Conservation (phyloP, 2,797 vertebrate genomes). For the Sebastes variabilis region DNA sequence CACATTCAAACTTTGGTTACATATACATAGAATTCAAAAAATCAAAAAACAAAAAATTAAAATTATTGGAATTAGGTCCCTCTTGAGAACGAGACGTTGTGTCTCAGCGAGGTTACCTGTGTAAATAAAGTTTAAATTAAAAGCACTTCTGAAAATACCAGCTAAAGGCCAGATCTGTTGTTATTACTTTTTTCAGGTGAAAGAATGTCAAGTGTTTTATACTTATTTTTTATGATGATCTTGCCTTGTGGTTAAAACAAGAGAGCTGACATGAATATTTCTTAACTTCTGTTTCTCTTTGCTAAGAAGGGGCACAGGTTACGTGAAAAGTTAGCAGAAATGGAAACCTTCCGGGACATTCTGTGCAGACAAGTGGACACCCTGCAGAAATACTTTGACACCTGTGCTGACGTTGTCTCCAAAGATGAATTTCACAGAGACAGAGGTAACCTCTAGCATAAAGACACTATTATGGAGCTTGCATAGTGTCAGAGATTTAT, state of each 20-base stretch:
- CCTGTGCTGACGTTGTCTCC: constrained; percentile 90
- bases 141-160: background rate
- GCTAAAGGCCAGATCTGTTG: background rate
- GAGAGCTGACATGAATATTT: background rate
- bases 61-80: no score
- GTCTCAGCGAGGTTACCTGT: no score
- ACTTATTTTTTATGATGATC: no score
- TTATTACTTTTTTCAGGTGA: background rate
- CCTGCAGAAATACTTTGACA: constrained; percentile 96
- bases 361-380: constrained; percentile 98
- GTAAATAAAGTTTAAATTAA: background rate
- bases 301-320: constrained; percentile 95
- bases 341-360: constrained; percentile 98
- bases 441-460: constrained; percentile 83
- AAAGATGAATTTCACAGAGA: constrained; percentile 96
- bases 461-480: background rate
- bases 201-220: background rate
- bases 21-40: background rate
- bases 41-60: no score
- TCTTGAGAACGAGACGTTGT: no score
- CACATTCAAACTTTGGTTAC: background rate
- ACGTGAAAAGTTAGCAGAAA: constrained; percentile 96
- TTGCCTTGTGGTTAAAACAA: background rate
- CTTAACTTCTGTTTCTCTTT: constrained; percentile 12
- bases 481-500: background rate